phyloP scores from a whole-genome alignment of 1,140 invertebrate genomes.

The Megathymus violae region DNA sequence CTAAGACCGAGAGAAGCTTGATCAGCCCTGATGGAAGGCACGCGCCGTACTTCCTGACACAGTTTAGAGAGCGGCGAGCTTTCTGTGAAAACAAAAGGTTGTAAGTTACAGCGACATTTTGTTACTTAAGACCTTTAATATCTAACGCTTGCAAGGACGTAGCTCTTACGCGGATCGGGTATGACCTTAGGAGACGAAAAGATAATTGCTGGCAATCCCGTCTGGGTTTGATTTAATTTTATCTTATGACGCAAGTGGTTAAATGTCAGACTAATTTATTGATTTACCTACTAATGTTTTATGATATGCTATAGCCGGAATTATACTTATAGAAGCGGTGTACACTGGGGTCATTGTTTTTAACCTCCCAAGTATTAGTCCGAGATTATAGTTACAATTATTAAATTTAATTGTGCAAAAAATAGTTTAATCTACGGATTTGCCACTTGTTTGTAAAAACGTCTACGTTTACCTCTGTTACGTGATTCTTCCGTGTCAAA shows the following conservation, averaged over 20 bases:
- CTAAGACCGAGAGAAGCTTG: slow-evolving; percentile 45
- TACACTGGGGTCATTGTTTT: too few relatives aligned
- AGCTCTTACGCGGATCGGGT: slow-evolving; percentile 56
- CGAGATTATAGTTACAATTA: neutral
- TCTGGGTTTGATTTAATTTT: slow-evolving; percentile 54
- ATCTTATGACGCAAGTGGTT: slow-evolving; percentile 25
- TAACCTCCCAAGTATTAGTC: neutral
- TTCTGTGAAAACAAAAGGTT: slow-evolving; percentile 46
- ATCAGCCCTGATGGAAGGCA: slow-evolving; percentile 67
- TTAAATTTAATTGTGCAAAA: neutral
- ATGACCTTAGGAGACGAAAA: slow-evolving; percentile 73
- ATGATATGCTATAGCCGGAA: neutral
- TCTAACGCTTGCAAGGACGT: slow-evolving; percentile 53
- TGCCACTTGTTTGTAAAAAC: slow-evolving; percentile 7
- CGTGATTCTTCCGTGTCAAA: slow-evolving; percentile 8
- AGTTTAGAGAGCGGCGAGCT: slow-evolving; percentile 64
- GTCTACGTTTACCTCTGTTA: neutral
- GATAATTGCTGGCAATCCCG: slow-evolving; percentile 65
- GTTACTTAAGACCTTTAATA: slow-evolving; percentile 55
- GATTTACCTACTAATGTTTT: slow-evolving; percentile 24
- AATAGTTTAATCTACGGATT: slow-evolving; percentile 8
- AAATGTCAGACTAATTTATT: slow-evolving; percentile 30
- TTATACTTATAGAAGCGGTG: too few relatives aligned
- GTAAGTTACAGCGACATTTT: slow-evolving; percentile 48
- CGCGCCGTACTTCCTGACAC: slow-evolving; percentile 72